Evolutionary conservation across 2,113 vertebrate species (phyloP).

Genomic region (Tupaia chinensis): DNA sequence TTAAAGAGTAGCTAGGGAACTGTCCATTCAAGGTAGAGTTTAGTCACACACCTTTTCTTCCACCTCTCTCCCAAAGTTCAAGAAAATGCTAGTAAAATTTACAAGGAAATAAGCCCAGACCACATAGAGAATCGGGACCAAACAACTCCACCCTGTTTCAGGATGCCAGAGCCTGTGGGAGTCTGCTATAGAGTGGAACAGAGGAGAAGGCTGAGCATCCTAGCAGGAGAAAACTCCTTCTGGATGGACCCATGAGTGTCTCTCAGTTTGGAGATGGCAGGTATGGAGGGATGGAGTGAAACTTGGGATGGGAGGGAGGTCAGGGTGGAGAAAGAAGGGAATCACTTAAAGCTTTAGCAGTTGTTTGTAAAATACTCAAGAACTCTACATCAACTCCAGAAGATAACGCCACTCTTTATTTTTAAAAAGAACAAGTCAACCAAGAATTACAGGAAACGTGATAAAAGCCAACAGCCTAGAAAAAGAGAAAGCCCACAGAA

Average conservation of each 20-base stretch:
- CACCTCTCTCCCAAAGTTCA: background rate
- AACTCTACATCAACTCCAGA: background rate
- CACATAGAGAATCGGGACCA: background rate
- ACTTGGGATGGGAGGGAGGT: accelerated
- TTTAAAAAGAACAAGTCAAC: background rate
- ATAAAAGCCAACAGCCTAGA: background rate
- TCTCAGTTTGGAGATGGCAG: background rate
- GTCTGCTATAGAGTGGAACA: background rate
- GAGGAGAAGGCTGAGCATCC: too few relatives aligned
- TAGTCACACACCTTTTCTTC: background rate
- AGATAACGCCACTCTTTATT: background rate
- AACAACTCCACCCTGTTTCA: background rate
- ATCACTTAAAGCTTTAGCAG: background rate
- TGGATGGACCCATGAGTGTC: too few relatives aligned
- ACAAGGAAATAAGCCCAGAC: background rate
- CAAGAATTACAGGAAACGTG: background rate
- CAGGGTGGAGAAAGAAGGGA: accelerated
- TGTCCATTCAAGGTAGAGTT: background rate
- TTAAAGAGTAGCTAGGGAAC: background rate
- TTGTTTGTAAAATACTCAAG: background rate
- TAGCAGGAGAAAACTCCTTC: background rate
- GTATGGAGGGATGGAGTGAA: background rate
- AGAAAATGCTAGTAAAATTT: background rate
- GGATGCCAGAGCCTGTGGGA: background rate
- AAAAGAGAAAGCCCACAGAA: background rate